Evolutionary conservation across 30 jellyfish, hydroid and myxozoan species (phyloP), one percentile per base, ranked within the genome.

Genomic region (Hydractinia symbiolongicarpus): DNA sequence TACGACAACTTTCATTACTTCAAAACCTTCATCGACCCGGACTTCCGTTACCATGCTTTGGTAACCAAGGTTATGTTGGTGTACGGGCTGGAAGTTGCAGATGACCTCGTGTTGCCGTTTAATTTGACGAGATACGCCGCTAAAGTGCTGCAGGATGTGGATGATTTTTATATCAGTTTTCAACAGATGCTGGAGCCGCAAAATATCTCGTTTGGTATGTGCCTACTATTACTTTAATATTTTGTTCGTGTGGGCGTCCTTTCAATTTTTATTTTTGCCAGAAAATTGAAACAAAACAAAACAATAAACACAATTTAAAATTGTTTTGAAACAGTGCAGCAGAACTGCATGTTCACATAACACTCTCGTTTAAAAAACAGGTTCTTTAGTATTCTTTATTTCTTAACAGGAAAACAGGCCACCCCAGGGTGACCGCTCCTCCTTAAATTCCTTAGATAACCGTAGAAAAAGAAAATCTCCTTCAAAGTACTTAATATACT

Each of bases 1-100:
- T 90, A 94, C 83, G 99, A 94, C 85, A 94, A 94, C 81, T 94
- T 72, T 84, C 84, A 85, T 56, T 94, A 95, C 96, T 77, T 84
- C 95, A 77, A 82, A 44, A 53, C 88, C 15, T 94, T 94, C 61
- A 88, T 94, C 14, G 99, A 94, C 73, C 99, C 99, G 0, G 95
- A 87, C 56, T 71, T 88, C 80, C 69, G 83, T 5, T 94, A 88
- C 81, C 96, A 94, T 68, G 77, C 87, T 53, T 53, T 73, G 40
- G 76, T 94, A 50, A 72, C 99, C 14, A 81, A 88, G 77, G 55
- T 94, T 9, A 79, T 89, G 95, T 86, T 81, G 56, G 79, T 61
- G 13, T 79, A 52, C 76, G 68, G 95, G n/a, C 61, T 88, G 88
- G 83, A 73, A 53, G 76, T 88, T 61, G 82, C 95, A 73, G 97